Evolutionary conservation across 2,888 invertebrate genomes (phyloP).

Genomic region (Erebia ligea): DNA sequence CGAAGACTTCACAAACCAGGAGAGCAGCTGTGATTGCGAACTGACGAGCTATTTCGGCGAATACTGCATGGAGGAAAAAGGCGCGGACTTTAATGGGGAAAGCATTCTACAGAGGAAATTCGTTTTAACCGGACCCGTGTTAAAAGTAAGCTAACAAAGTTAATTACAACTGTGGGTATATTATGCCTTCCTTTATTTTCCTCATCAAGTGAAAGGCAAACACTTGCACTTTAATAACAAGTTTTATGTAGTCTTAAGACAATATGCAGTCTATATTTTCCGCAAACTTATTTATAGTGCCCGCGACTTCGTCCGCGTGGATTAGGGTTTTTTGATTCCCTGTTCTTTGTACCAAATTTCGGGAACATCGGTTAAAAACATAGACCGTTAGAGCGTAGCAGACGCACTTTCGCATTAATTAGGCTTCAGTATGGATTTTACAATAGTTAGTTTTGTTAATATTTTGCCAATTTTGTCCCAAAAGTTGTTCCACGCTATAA

Average conservation of each 20-base stretch:
- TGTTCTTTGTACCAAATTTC: too few species aligned
- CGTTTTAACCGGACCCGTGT: slow-evolving; percentile 87
- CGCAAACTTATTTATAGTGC: too few species aligned
- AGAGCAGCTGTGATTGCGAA: slow-evolving; percentile 94
- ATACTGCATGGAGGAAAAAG: slow-evolving; percentile 94
- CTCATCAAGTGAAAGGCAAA: not conserved
- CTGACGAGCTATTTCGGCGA: slow-evolving; percentile 95
- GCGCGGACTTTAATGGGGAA: slow-evolving; percentile 94
- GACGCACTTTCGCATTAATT: too few species aligned
- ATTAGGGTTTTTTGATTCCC: too few species aligned
- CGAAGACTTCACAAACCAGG: slow-evolving; percentile 93
- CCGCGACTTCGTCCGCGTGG: too few species aligned
- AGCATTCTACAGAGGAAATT: slow-evolving; percentile 92
- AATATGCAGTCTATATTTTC: too few species aligned
- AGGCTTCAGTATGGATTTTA: too few species aligned
- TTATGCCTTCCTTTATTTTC: not conserved
- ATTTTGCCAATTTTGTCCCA: too few species aligned
- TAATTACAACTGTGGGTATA: slow-evolving; percentile 3
- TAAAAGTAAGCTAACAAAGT: slow-evolving; percentile 56
- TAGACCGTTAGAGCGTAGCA: too few species aligned
- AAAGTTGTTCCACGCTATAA: too few species aligned
- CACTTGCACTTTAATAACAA: not conserved
- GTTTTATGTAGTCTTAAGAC: not conserved
- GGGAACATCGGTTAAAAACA: too few species aligned
- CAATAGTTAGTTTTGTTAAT: too few species aligned